Percentiles rank a stretch among this genome's conserved stretches.
Evolutionary conservation across 2,888 invertebrate species (phyloP).

Genomic region (Craniophora ligustri): DNA sequence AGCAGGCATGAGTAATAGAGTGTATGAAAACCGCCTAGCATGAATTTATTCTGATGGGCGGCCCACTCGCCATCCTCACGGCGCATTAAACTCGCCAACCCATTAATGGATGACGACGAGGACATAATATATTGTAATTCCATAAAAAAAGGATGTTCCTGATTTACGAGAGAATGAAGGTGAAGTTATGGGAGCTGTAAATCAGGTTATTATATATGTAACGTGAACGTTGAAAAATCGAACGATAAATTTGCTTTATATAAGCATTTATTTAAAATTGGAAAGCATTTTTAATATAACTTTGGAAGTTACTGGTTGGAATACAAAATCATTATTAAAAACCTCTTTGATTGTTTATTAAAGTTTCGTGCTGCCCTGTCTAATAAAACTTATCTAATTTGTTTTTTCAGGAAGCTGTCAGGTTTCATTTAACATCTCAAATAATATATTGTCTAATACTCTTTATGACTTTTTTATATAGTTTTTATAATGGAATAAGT

Average conservation of each 20-base stretch:
- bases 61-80: slow-evolving; percentile 37
- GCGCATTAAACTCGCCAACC: slow-evolving; percentile 62
- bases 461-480: no score
- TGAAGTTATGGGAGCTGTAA: slow-evolving; percentile 40
- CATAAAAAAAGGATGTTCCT: slow-evolving; percentile 48
- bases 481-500: no score
- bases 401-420: no score
- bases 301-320: no score
- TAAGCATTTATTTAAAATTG: background rate
- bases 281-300: no score
- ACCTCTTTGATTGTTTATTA: no score
- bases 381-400: no score
- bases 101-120: slow-evolving; percentile 56
- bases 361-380: no score
- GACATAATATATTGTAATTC: slow-evolving; percentile 47
- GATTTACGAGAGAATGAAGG: slow-evolving; percentile 41
- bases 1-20: slow-evolving; percentile 34
- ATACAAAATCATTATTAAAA: no score
- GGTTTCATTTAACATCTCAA: no score
- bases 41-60: slow-evolving; percentile 52
- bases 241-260: slow-evolving; percentile 19
- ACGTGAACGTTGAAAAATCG: slow-evolving; percentile 23
- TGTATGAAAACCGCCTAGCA: slow-evolving; percentile 44
- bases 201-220: slow-evolving; percentile 38
- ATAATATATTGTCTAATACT: no score